Base-by-base conservation (phyloP, 2,888 invertebrate genomes). In the Caenorhabditis auriculariae region DNA sequence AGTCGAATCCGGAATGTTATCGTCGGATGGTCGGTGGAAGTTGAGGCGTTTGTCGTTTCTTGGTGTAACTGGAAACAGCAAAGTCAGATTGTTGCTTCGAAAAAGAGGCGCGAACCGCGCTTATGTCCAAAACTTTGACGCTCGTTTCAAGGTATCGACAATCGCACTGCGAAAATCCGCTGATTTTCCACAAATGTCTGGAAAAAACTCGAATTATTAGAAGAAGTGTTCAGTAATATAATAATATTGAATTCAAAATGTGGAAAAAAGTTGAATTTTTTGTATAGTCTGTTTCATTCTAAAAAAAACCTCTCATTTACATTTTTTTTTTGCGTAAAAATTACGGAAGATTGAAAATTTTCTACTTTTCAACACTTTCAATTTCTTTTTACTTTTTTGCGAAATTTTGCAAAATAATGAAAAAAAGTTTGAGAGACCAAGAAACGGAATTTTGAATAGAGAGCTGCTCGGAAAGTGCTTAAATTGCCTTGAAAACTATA, bases 111-210 rank as follows among this genome's bases (percentile, higher is more conserved):
- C 7, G 7, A 52, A 65, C 67, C 35, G 67, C 67, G 43, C 54
- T 54, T 12, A 56, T 46, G 54, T 77, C 76, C 43, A 66, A 66
- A 12, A 80, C 67, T 46, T 75, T 75, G 5, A 78, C 72, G 19
- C 73, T 64, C 0, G 81, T 81, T 54, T 81, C 81, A 54, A 81
- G 56, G 60, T 80, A 81, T 24, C 81, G 67, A 46, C 73, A 75
- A 28, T 81, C 81, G 48, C 78, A 77, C 54, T 78, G 76, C 21
- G 76, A 75, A 54, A 81, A 81, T 6, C 78, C 77, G 2, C 66
- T 60, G 29, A 81, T 75, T 3, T 74, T 76, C 81, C 81, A 81
- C 32, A 75, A 62, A 54, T 81, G 81, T 4, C 76, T 66, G 54
- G 50, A 56, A 58, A 21, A 26, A 51, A 27, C n/a, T 1, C 12